phyloP scores from a whole-genome alignment of 1,140 invertebrate genomes.

The Hydropsyche tenuis region DNA sequence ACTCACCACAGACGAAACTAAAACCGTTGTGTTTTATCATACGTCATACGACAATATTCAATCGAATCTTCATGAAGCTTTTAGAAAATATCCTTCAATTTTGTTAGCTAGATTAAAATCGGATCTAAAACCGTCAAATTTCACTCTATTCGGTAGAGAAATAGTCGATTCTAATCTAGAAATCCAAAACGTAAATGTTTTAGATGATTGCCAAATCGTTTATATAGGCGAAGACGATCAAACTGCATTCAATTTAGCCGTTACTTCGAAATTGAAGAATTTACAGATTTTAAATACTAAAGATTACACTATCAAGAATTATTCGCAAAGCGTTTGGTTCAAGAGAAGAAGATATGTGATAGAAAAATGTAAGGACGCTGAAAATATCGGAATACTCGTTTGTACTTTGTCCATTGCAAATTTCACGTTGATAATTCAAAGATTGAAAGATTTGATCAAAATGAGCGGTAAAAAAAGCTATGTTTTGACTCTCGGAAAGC shows the following conservation, averaged over 20 bases:
- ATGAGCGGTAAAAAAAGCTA: constrained; percentile 84
- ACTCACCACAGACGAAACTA: constrained; percentile 53
- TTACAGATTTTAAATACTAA: constrained; percentile 62
- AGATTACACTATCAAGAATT: constrained; percentile 54
- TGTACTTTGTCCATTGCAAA: constrained; percentile 85
- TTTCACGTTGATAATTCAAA: constrained; percentile 79
- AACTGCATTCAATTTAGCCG: constrained; percentile 63
- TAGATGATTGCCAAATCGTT: constrained; percentile 57
- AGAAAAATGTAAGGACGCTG: constrained; percentile 89
- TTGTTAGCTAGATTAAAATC: constrained; percentile 31
- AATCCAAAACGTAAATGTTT: constrained; percentile 47
- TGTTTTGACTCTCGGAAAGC: constrained; percentile 90
- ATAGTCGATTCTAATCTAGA: constrained; percentile 51
- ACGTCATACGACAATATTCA: constrained; percentile 71
- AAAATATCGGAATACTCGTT: constrained; percentile 85
- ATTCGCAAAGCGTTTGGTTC: constrained; percentile 67
- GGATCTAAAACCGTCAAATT: constrained; percentile 14
- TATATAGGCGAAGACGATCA: constrained; percentile 62
- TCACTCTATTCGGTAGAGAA: constrained; percentile 53
- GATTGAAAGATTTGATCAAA: constrained; percentile 76
- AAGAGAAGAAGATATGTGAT: constrained; percentile 82
- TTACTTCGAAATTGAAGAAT: constrained; percentile 59
- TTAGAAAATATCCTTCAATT: constrained; percentile 24
- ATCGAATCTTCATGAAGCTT: constrained; percentile 54
- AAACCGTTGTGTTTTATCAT: constrained; percentile 74